These are phyloP conservation scores for Pipa parva DNA, from an alignment of 2,113 vertebrate genomes.

Conservation along the genomic window DNA sequence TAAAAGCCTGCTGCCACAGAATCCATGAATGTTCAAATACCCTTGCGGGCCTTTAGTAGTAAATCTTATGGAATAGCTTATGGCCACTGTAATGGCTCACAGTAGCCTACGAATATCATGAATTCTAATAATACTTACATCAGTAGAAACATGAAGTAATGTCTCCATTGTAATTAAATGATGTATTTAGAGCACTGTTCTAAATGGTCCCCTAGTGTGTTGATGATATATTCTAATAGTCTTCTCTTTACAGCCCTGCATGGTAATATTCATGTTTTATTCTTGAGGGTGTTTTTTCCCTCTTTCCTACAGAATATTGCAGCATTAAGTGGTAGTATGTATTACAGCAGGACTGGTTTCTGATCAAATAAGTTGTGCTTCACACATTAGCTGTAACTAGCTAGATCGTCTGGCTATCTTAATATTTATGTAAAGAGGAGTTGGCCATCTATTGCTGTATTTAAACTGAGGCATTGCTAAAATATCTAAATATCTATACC, in stretches of 20 bases:
- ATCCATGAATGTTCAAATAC: constrained; percentile 92
- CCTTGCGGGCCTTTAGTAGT: constrained; percentile 88
- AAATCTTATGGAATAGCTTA: constrained; percentile 95
- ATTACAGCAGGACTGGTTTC: constrained; percentile 76
- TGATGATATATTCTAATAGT: constrained; percentile 97
- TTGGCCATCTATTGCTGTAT: neutral
- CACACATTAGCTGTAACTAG: constrained; percentile 72
- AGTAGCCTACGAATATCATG: constrained; percentile 97
- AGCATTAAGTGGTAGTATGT: constrained; percentile 88
- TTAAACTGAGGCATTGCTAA: too few relatives aligned
- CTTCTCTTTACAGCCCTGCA: constrained; percentile 84
- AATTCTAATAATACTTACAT: constrained; percentile 99
- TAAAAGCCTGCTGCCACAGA: constrained; percentile 81
- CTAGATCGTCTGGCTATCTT: constrained; percentile 70
- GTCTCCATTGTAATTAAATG: constrained; percentile 93
- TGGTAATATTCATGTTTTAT: constrained; percentile 93
- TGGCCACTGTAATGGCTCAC: constrained; percentile 93
- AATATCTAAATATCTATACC: too few relatives aligned
- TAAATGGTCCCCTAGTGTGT: constrained; percentile 93
- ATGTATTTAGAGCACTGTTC: constrained; percentile 91
- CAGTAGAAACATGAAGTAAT: constrained; percentile 99
- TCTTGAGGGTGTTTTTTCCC: constrained; percentile 83
- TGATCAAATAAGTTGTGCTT: constrained; percentile 59
- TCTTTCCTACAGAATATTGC: constrained; percentile 84
- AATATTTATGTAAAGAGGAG: constrained; percentile 64